Conservation (phyloP, 2,797 vertebrate species). For the Buphagus erythrorhynchus region DNA sequence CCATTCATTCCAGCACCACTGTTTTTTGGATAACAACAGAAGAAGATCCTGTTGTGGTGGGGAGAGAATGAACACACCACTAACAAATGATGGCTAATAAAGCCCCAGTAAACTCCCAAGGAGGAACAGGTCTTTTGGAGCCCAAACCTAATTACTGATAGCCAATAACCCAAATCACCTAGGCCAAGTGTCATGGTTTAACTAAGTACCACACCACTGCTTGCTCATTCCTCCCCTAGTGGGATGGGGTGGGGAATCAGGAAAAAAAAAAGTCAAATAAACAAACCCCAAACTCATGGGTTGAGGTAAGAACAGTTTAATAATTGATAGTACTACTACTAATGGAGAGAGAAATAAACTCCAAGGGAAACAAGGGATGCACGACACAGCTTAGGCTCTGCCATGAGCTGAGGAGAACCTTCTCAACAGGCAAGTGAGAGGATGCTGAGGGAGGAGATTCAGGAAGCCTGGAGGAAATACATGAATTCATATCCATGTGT, state of each 20-base stretch:
- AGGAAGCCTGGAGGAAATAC: background rate
- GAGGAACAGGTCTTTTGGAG: background rate
- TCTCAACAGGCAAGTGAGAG: background rate
- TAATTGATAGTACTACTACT: background rate
- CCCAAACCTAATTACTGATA: background rate
- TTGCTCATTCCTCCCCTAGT: background rate
- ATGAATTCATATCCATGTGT: background rate
- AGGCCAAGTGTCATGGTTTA: background rate
- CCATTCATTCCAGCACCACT: background rate
- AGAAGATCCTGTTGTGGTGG: background rate
- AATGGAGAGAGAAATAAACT: background rate
- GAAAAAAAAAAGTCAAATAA: background rate
- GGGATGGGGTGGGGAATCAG: background rate
- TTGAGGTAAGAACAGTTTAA: background rate
- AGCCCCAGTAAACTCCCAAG: background rate
- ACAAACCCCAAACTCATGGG: accelerated
- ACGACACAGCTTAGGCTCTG: background rate
- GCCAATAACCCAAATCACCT: background rate
- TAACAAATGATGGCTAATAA: background rate
- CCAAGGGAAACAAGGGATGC: background rate
- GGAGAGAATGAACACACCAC: background rate
- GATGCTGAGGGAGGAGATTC: background rate
- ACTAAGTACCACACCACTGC: background rate
- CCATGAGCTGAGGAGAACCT: background rate
- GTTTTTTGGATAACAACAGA: background rate